These are phyloP conservation scores for Ageneiosus marmoratus DNA, from an alignment of 2,113 vertebrate genomes.

Conservation along the genomic window DNA sequence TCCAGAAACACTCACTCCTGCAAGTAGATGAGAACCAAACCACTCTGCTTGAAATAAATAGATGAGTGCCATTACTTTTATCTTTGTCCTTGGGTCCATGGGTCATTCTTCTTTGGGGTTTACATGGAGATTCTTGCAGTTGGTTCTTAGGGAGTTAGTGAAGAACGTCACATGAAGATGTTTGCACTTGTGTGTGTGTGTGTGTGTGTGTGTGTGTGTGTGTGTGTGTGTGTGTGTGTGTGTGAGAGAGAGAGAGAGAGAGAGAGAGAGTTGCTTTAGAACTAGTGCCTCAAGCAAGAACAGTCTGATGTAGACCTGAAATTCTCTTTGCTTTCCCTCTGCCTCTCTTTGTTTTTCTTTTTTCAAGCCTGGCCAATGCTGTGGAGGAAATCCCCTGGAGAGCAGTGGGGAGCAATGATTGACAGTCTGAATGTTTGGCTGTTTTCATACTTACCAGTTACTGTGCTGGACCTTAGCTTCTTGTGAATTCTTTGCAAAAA, in stretches of 20 bases:
- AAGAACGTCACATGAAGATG: constrained; percentile 40
- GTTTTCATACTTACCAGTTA: constrained; percentile 50
- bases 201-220: constrained; percentile 34
- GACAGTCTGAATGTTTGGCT: constrained; percentile 51
- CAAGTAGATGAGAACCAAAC: neutral
- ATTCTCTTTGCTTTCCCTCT: constrained; percentile 51
- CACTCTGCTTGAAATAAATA: constrained; percentile 33
- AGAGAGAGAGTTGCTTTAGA: constrained; percentile 44
- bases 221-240: constrained; percentile 30
- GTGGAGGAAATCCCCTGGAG: constrained; percentile 51
- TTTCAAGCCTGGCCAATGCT: constrained; percentile 39
- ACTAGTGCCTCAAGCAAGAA: constrained; percentile 47
- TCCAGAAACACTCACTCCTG: constrained; percentile 16
- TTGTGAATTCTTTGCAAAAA: constrained; percentile 40
- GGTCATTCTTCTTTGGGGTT: neutral
- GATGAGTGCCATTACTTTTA: constrained; percentile 10
- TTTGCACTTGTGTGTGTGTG: constrained; percentile 38
- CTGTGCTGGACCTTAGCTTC: constrained; percentile 40
- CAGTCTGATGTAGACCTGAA: constrained; percentile 48
- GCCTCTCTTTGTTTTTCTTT: constrained; percentile 47
- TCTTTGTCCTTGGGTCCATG: constrained; percentile 2
- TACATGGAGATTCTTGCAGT: constrained; percentile 23
- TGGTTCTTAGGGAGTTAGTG: constrained; percentile 4
- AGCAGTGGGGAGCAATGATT: constrained; percentile 42
- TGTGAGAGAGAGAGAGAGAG: constrained; percentile 29